Evolutionary conservation across 1,140 invertebrate species (phyloP).

Genomic region (Akabosia matsudoensis): DNA sequence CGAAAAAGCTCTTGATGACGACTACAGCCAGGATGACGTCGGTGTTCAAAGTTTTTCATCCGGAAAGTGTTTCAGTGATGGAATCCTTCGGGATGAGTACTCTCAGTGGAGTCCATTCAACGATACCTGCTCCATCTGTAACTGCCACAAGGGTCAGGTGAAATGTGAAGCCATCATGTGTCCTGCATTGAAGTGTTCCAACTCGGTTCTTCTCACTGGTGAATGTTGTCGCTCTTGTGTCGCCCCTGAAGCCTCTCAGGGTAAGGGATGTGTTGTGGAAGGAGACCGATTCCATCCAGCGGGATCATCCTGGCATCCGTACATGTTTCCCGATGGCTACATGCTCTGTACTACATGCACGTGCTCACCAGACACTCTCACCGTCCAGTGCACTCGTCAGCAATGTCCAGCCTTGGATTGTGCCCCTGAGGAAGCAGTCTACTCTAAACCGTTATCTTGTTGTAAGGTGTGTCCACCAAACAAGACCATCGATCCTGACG

Average conservation of each 20-base stretch:
- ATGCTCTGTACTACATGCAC: conserved; percentile 80
- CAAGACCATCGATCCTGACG: no score
- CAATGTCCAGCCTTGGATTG: no score
- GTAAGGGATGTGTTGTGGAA: conserved; percentile 67
- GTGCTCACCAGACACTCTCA: no score
- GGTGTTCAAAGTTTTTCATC: conserved; percentile 19
- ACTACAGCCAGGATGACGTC: no score
- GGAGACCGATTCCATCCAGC: conserved; percentile 68
- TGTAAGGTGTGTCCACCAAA: no score
- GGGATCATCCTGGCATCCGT: conserved; percentile 81
- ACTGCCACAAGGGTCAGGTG: conserved; percentile 70
- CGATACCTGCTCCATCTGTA: conserved; percentile 78
- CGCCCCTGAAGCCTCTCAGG: conserved; percentile 51
- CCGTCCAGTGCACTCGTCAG: no score
- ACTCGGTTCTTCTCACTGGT: conserved; percentile 56
- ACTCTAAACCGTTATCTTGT: no score
- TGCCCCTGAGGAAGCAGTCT: no score
- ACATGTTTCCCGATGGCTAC: conserved; percentile 80
- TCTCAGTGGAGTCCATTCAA: conserved; percentile 71
- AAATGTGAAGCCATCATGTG: conserved; percentile 75
- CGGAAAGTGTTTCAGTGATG: conserved; percentile 71
- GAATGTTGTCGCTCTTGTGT: conserved; percentile 78
- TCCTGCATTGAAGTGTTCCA: conserved; percentile 63
- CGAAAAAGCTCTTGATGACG: no score
- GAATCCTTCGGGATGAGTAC: conserved; percentile 72